A percentile compares a stretch with the other conserved stretches of the same genome.
Conservation (phyloP, 2,113 vertebrate species). For the Malurus alboscapulatus region DNA sequence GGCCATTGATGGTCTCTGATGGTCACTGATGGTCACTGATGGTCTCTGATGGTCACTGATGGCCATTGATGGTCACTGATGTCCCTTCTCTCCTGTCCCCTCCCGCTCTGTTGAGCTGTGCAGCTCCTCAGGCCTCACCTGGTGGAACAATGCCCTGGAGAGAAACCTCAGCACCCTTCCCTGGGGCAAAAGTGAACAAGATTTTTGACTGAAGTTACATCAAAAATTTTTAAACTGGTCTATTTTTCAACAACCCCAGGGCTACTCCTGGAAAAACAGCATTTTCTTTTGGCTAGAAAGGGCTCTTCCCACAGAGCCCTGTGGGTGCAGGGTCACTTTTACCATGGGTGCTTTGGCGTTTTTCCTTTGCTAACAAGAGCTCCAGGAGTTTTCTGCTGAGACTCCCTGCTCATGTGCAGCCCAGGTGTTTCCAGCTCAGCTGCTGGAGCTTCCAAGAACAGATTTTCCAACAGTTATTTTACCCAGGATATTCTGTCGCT, state of each 20-base stretch:
- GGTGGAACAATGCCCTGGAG: no score
- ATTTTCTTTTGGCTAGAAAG: neutral
- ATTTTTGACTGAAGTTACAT: no score
- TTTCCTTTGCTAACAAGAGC: neutral
- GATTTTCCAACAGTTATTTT: neutral
- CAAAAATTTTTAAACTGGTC: no score
- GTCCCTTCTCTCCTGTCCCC: no score
- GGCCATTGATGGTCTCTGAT: no score
- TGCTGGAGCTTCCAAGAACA: neutral
- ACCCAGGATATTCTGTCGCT: neutral
- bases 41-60: no score
- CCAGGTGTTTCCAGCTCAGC: neutral
- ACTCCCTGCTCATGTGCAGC: neutral
- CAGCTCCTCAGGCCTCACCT: no score
- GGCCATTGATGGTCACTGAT: no score
- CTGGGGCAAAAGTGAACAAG: no score
- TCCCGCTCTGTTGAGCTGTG: no score
- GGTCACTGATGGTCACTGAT: no score
- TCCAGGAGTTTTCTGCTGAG: neutral
- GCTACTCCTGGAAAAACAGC: neutral
- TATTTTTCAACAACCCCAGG: fast-evolving
- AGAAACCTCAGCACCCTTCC: no score
- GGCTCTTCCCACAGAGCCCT: neutral
- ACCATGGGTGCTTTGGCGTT: neutral
- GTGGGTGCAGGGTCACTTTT: neutral